These are phyloP conservation scores for Meloidogyne chitwoodi DNA, from an alignment of 1,140 invertebrate genomes.

Conservation along the genomic window DNA sequence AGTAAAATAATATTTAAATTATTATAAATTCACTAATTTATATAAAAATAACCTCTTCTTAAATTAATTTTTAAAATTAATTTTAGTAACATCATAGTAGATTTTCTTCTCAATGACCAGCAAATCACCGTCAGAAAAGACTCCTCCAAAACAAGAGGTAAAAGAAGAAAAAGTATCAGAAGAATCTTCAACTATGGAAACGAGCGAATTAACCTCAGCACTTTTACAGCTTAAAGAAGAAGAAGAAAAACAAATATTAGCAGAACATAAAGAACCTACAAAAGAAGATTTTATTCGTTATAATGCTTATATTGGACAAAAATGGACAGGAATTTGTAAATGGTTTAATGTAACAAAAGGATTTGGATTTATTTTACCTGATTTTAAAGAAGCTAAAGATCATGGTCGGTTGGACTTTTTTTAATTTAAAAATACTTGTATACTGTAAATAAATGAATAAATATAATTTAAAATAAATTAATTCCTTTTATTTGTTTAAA, in stretches of 20 bases:
- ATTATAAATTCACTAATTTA: too few relatives aligned
- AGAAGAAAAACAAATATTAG: not conserved
- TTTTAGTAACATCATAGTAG: not conserved
- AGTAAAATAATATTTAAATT: too few relatives aligned
- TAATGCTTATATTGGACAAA: constrained; percentile 28
- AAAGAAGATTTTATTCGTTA: constrained; percentile 27
- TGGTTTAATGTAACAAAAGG: constrained; percentile 35
- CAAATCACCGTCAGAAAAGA: not conserved
- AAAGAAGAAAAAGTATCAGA: constrained; percentile 2
- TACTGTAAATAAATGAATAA: too few relatives aligned
- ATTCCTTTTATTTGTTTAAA: too few relatives aligned
- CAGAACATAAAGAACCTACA: constrained; percentile 15
- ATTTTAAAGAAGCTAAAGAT: constrained; percentile 22
- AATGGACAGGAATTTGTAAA: constrained; percentile 27
- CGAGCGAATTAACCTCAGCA: not conserved
- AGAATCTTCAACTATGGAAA: not conserved
- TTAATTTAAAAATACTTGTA: too few relatives aligned
- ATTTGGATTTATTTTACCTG: constrained; percentile 30
- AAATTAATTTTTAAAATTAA: too few relatives aligned
- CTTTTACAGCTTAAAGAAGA: not conserved
- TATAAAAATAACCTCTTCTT: too few relatives aligned
- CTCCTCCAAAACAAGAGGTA: not conserved
- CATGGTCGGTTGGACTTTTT: not conserved
- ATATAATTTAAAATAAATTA: not conserved
- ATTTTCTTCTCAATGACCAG: constrained; percentile 9